Evolutionary conservation across 2,797 vertebrate species (phyloP).

Genomic region (Dipus sagitta): DNA sequence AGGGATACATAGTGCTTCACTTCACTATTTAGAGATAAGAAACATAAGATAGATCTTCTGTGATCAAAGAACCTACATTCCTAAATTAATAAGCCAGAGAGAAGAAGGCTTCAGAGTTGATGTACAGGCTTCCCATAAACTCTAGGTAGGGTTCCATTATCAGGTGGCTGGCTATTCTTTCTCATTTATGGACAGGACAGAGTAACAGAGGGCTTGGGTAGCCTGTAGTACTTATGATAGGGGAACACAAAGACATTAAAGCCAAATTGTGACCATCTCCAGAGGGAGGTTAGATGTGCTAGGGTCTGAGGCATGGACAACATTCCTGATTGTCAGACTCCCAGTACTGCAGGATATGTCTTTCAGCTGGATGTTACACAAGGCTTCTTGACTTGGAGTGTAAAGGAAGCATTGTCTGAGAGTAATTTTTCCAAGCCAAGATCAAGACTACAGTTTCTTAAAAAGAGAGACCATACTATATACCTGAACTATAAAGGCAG

Average conservation of each 20-base stretch:
- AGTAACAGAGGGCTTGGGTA: background rate
- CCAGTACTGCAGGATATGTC: background rate
- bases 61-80: background rate
- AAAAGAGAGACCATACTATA: background rate
- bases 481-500: slow-evolving; percentile 13
- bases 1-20: background rate
- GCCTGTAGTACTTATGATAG: background rate
- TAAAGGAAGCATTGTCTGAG: background rate
- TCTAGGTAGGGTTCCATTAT: background rate
- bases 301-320: background rate
- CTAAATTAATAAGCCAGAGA: background rate
- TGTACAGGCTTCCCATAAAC: background rate
- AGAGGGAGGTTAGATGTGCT: background rate
- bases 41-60: background rate
- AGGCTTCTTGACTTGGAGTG: background rate
- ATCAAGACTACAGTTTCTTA: background rate
- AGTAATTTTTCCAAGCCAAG: background rate
- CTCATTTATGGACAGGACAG: background rate
- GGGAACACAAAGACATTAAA: background rate
- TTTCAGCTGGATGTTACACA: background rate
- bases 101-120: background rate
- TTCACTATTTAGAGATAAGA: background rate
- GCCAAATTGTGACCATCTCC: background rate
- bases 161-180: background rate
- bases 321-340: background rate